These are phyloP conservation scores for Panulirus ornatus DNA, from an alignment of 1,140 invertebrate genomes.

Conservation along the genomic window DNA sequence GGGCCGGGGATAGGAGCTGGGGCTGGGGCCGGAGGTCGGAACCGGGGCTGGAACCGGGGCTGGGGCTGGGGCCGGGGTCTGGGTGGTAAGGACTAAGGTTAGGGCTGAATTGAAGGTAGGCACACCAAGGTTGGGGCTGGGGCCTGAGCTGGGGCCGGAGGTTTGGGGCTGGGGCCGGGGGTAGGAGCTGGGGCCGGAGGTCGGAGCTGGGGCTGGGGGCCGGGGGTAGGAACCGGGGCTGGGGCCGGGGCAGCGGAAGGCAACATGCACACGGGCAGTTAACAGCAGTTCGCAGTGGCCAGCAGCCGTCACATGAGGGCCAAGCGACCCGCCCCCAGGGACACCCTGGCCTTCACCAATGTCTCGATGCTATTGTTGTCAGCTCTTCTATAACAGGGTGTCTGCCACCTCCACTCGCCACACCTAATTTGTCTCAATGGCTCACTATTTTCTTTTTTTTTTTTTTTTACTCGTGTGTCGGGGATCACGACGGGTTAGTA, in stretches of 20 bases:
- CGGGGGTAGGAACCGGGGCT: neutral
- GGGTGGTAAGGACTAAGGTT: neutral
- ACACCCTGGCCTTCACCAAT: neutral
- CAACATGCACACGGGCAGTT: neutral
- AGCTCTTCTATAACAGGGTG: neutral
- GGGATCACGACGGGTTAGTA: too few relatives aligned
- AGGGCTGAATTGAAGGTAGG: neutral
- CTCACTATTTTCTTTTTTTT: neutral
- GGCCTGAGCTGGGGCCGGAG: neutral
- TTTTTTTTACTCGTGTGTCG: too few relatives aligned
- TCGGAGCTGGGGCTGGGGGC: too few relatives aligned
- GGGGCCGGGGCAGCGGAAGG: neutral
- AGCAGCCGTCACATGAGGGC: neutral
- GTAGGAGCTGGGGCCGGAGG: too few relatives aligned
- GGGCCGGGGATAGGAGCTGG: neutral
- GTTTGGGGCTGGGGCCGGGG: neutral
- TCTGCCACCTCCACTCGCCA: neutral
- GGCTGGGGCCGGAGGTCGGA: neutral
- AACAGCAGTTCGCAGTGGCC: neutral
- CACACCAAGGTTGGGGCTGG: neutral
- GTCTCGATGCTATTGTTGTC: neutral
- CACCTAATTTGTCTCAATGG: neutral
- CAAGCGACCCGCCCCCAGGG: neutral
- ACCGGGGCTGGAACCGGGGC: too few relatives aligned
- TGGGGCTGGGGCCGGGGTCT: neutral